phyloP scores from a whole-genome alignment of 2,113 vertebrate species.

The Coptodon rendalli region DNA sequence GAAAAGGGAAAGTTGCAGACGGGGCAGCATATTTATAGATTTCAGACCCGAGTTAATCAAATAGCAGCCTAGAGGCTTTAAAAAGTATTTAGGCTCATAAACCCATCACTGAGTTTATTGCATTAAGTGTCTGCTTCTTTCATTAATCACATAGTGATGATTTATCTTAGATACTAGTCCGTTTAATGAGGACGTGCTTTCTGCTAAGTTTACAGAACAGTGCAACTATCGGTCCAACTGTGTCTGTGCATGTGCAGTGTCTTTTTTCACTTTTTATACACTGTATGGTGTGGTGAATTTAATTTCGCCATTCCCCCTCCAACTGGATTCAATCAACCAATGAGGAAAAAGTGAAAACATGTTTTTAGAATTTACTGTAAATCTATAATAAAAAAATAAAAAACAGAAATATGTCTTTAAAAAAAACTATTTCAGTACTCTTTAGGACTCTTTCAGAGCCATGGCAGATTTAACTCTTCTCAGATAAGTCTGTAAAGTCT shows the following conservation, averaged over 20 bases:
- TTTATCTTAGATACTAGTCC: background rate
- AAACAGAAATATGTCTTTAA: background rate
- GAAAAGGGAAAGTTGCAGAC: background rate
- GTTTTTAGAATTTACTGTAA: background rate
- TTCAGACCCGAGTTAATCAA: background rate
- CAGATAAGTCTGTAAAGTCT: background rate
- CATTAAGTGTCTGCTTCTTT: background rate
- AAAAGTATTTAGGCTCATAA: background rate
- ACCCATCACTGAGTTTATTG: background rate
- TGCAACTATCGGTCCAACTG: background rate
- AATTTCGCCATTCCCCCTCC: background rate
- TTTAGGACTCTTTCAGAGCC: background rate
- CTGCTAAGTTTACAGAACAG: background rate
- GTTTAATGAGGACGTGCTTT: background rate
- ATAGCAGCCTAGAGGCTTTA: background rate
- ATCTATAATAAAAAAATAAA: background rate
- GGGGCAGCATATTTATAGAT: background rate
- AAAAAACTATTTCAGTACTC: background rate
- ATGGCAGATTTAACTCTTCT: background rate
- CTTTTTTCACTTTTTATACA: background rate
- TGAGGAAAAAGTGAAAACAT: background rate
- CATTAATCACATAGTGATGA: background rate
- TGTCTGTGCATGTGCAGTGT: background rate
- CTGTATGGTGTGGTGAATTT: rapidly evolving
- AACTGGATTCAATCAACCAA: background rate